A percentile compares a stretch with the other conserved stretches of the same genome.
phyloP scores from a whole-genome alignment of 2,113 vertebrate genomes.

The Stigmatopora argus region DNA sequence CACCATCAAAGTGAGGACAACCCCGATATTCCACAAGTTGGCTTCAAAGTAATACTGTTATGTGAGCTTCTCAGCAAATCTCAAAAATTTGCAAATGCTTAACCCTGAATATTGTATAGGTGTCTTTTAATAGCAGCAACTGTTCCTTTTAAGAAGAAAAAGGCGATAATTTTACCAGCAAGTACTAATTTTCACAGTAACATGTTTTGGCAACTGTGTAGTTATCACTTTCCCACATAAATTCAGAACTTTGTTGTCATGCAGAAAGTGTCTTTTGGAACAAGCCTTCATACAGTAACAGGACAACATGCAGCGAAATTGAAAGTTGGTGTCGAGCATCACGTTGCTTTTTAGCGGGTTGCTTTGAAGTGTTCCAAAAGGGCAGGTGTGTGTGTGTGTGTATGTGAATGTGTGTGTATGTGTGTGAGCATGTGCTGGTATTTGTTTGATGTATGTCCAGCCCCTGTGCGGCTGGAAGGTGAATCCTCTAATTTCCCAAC shows the following conservation, averaged over 20 bases:
- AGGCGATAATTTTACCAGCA: constrained; percentile 33
- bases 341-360: constrained; percentile 48
- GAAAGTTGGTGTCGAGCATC: constrained; percentile 67
- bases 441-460: constrained; percentile 74
- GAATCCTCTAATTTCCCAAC: constrained; percentile 70
- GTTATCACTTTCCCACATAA: constrained; percentile 27
- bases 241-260: constrained; percentile 3
- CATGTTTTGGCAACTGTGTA: constrained; percentile 18
- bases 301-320: constrained; percentile 59
- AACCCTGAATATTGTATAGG: not conserved
- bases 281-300: constrained; percentile 36
- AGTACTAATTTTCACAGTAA: constrained; percentile 43
- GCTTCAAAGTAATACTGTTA: no score
- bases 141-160: not conserved
- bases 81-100: no score
- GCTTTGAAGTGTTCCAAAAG: constrained; percentile 68
- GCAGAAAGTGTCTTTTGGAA: constrained; percentile 25
- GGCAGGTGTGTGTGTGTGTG: constrained; percentile 41
- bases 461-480: constrained; percentile 66
- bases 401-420: not conserved
- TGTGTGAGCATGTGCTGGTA: constrained; percentile 55
- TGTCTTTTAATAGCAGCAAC: not conserved
- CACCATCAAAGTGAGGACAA: no score
- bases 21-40: no score
- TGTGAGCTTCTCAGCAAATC: no score